Conservation (phyloP, 2,888 invertebrate genomes). For the Drosophila helvetica region DNA sequence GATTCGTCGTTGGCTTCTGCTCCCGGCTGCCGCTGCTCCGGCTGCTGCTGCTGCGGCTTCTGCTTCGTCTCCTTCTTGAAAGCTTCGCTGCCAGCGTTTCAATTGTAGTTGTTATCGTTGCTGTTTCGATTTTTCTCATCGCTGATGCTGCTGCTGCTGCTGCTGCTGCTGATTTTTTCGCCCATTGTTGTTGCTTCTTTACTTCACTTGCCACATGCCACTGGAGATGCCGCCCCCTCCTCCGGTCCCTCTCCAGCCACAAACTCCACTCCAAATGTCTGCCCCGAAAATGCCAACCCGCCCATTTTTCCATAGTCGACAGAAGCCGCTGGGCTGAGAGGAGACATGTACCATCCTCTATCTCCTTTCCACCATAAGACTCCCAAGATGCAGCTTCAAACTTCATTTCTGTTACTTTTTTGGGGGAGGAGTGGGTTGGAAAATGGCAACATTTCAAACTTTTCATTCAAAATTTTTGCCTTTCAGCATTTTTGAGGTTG, state of each 20-base stretch:
- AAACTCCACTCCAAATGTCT: constrained; percentile 47
- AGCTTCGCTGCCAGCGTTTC: constrained; percentile 66
- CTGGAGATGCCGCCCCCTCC: not conserved
- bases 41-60: constrained; percentile 4
- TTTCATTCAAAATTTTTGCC: constrained; percentile 21
- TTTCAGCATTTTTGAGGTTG: constrained; percentile 14
- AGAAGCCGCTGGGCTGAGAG: constrained; percentile 51
- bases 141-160: constrained; percentile 22
- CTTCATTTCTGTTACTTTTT: constrained; percentile 21
- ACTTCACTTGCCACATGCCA: constrained; percentile 24
- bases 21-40: not conserved
- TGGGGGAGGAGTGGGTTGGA: not conserved
- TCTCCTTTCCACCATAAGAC: constrained; percentile 41
- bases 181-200: constrained; percentile 8
- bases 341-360: constrained; percentile 13
- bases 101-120: constrained; percentile 66
- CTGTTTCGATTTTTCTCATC: constrained; percentile 66
- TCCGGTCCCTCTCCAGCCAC: no score
- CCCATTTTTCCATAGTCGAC: constrained; percentile 52
- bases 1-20: constrained; percentile 23
- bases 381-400: constrained; percentile 48
- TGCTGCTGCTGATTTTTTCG: constrained; percentile 15
- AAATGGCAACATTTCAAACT: constrained; percentile 4
- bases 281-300: constrained; percentile 64
- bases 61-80: constrained; percentile 48